Evolutionary conservation across 2,113 vertebrate genomes (phyloP), one percentile per base, ranked within the genome.

Genomic region (Odontophorus gujanensis): DNA sequence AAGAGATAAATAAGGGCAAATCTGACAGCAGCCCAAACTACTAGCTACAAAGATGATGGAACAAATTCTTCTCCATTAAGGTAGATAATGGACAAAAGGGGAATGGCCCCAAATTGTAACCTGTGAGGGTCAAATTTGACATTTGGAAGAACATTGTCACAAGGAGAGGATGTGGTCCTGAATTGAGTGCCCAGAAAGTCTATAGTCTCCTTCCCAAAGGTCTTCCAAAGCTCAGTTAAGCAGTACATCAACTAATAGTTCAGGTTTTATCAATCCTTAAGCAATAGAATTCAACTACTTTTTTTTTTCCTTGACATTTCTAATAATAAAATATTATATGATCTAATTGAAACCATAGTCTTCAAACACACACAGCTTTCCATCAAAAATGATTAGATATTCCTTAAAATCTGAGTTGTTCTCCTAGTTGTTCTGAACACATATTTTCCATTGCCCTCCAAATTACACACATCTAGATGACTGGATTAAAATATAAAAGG

Each of bases 21-120:
- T 40, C 34, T 58, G 78, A 2, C 0, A 3, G 1, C 1, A 75
- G 51, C 16, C 53, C 21, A 75, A 34, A 57, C 3, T 8, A 38
- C 17, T 20, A 16, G 34, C 78, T 45, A 28, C 28, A 32, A 65
- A 74, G 16, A 50, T 14, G 11, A 48, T 26, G 32, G 59, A 81
- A 5, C 3, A 81, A 88, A 74, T 45, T 28, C 15, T 55, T 17
- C 40, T 28, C 22, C 14, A 3, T 8, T 62, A 71, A 58, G 17
- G 48, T 20, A 87, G 42, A 38, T 50, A 78, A 72, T 7, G 24
- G 13, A 79, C 48, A n/a, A n/a, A 45, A 11, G 28, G 19, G 6
- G 12, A 28, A 9, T 9, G 16, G 4, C 4, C 25, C 68, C 9
- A 61, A 19, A 14, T 22, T 53, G 5, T 34, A 71, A 50, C 22